phyloP scores from a whole-genome alignment of 1,140 invertebrate species.

The Mycetomoellerius zeteki region DNA sequence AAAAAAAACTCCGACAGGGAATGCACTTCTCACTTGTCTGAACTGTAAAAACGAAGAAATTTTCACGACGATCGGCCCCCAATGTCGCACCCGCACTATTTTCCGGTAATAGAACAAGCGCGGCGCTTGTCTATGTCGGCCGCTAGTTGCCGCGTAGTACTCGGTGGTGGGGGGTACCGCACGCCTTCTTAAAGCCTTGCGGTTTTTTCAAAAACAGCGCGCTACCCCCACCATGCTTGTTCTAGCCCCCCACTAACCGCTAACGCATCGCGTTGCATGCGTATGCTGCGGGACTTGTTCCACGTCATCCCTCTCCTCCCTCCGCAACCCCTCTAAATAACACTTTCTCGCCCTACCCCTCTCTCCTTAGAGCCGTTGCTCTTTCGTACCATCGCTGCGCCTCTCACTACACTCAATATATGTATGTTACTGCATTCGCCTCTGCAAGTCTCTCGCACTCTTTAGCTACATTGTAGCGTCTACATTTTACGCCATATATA shows the following conservation, averaged over 20 bases:
- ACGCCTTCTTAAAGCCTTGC: constrained; percentile 86
- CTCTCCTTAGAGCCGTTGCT: constrained; percentile 59
- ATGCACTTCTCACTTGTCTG: background rate
- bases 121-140: constrained; percentile 81
- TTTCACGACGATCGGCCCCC: constrained; percentile 26
- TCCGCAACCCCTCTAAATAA: constrained; percentile 63
- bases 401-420: background rate
- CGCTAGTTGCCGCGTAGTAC: constrained; percentile 83
- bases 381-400: constrained; percentile 45
- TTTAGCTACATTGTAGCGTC: background rate
- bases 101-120: constrained; percentile 74
- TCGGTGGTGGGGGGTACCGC: constrained; percentile 84
- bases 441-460: background rate
- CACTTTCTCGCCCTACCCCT: constrained; percentile 58
- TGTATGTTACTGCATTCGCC: background rate
- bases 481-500: background rate
- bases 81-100: constrained; percentile 67
- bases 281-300: constrained; percentile 18
- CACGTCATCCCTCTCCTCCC: background rate
- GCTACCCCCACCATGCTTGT: constrained; percentile 75
- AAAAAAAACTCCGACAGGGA: background rate
- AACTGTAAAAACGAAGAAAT: background rate
- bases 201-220: constrained; percentile 86
- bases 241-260: constrained; percentile 45
- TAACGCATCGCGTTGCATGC: constrained; percentile 56